phyloP scores from a whole-genome alignment of 2,113 vertebrate genomes.

The Etheostoma cragini region DNA sequence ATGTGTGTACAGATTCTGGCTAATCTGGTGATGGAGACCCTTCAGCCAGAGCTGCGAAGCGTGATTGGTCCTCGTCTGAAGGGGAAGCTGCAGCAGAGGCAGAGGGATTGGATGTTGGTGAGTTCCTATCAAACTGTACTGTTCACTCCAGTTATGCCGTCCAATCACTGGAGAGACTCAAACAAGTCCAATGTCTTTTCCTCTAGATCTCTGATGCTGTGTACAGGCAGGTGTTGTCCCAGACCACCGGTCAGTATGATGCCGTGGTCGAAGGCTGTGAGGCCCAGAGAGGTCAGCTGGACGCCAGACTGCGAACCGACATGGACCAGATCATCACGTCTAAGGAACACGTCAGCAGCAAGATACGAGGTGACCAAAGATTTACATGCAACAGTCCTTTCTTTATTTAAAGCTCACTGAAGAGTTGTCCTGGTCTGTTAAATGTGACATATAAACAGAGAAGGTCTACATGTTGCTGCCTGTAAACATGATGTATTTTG shows the following conservation, averaged over 20 bases:
- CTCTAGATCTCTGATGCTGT: constrained; percentile 92
- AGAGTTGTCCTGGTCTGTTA: background rate
- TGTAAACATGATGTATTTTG: background rate
- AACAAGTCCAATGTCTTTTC: background rate
- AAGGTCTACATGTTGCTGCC: background rate
- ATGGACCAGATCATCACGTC: constrained; percentile 98
- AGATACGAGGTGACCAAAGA: constrained; percentile 88
- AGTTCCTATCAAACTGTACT: constrained; percentile 29
- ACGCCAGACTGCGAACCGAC: constrained; percentile 91
- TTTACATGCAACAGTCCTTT: background rate
- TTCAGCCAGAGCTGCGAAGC: constrained; percentile 89
- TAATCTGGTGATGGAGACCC: constrained; percentile 96
- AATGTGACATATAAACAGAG: background rate
- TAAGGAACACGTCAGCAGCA: constrained; percentile 94
- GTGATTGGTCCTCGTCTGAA: constrained; percentile 90
- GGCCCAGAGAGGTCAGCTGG: constrained; percentile 82
- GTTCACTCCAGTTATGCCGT: background rate
- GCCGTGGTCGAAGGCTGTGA: constrained; percentile 83
- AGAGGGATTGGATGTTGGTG: constrained; percentile 94
- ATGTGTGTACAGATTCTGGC: constrained; percentile 87
- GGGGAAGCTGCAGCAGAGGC: constrained; percentile 93
- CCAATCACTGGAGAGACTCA: background rate
- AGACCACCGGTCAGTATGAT: constrained; percentile 84
- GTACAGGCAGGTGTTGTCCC: constrained; percentile 90
- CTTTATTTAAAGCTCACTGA: background rate